Percentiles rank a stretch among this genome's conserved stretches.
These are phyloP conservation scores for Macaca fascicularis DNA, from an alignment of 2,113 vertebrate species.

Conservation along the genomic window DNA sequence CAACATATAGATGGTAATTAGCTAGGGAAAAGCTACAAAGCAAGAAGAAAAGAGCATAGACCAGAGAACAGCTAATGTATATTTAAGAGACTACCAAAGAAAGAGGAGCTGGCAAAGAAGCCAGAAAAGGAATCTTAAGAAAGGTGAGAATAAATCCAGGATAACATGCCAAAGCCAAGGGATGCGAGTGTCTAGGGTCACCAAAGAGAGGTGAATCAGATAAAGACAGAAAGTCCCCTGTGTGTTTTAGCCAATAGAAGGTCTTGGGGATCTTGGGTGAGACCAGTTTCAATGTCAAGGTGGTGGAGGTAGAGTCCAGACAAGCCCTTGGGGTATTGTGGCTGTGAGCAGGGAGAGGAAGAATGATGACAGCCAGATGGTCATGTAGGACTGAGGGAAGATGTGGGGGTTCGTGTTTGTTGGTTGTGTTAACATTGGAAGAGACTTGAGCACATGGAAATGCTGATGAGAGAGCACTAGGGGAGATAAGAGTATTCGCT, in stretches of 20 bases:
- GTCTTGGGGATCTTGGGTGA: neutral
- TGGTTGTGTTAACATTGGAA: neutral
- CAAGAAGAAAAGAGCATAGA: neutral
- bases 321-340: neutral
- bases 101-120: neutral
- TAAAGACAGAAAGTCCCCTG: neutral
- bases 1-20: neutral
- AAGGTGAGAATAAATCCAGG: neutral
- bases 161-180: neutral
- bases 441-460: neutral
- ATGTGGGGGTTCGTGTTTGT: neutral
- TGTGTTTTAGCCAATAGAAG: neutral
- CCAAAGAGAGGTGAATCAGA: neutral
- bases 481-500: neutral
- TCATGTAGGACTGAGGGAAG: neutral
- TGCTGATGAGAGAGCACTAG: neutral
- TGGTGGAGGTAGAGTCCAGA: neutral
- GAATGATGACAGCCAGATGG: neutral
- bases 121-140: neutral
- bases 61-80: neutral
- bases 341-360: neutral
- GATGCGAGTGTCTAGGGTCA: neutral
- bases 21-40: neutral
- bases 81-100: neutral
- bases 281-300: neutral